A percentile compares a stretch with the other conserved stretches of the same genome.
Conservation (phyloP, 2,888 invertebrate species). For the Argyra leucocephala region DNA sequence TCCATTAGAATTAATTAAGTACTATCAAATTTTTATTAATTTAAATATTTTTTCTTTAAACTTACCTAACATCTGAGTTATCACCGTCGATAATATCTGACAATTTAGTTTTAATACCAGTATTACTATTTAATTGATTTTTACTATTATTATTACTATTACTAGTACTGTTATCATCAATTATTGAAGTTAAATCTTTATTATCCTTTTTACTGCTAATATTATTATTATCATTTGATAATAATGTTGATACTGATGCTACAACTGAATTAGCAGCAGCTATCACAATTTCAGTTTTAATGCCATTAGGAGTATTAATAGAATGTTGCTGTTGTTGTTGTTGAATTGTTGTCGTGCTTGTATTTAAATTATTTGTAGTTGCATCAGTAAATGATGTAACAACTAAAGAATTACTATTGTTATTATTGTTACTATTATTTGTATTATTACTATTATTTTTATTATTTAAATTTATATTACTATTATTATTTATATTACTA, state of each 20-base stretch:
- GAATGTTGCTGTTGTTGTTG: slow-evolving; percentile 15
- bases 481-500: slow-evolving; percentile 11
- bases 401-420: not conserved
- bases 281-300: slow-evolving; percentile 29
- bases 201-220: not conserved
- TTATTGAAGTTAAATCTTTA: not conserved
- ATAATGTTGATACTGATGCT: not conserved
- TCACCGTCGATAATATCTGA: slow-evolving; percentile 36
- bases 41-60: too few relatives aligned
- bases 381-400: not conserved
- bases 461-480: not conserved
- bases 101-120: slow-evolving; percentile 39
- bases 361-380: slow-evolving; percentile 5
- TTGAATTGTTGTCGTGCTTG: not conserved
- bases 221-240: not conserved
- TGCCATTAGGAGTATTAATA: slow-evolving; percentile 29
- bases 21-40: too few relatives aligned
- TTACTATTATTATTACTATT: slow-evolving; percentile 28
- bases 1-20: too few relatives aligned
- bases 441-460: slow-evolving; percentile 3
- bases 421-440: slow-evolving; percentile 1
- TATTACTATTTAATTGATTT: slow-evolving; percentile 35
- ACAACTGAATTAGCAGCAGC: slow-evolving; percentile 24
- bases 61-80: slow-evolving; percentile 39
- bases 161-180: not conserved